Conservation (phyloP, 2,888 invertebrate species). For the Tetramorium bicarinatum region DNA sequence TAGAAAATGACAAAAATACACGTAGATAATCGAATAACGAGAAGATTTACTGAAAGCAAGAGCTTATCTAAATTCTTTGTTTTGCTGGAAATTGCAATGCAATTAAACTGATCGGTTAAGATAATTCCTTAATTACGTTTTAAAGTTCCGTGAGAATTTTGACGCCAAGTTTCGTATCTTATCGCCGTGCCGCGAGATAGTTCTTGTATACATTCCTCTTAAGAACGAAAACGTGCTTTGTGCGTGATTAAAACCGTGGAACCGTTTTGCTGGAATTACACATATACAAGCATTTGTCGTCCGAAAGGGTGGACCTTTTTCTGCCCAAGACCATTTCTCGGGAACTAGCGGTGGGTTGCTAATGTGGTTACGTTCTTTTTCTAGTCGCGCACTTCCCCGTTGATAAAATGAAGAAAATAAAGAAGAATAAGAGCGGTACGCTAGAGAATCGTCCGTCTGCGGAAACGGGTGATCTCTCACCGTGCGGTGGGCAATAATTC, state of each 20-base stretch:
- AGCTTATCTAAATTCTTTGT: background rate
- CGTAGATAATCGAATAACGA: background rate
- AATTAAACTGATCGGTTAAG: background rate
- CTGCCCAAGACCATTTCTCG: conserved; percentile 33
- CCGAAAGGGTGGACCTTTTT: conserved; percentile 42
- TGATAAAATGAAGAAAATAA: conserved; percentile 55
- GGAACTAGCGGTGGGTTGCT: conserved; percentile 46
- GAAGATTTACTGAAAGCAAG: background rate
- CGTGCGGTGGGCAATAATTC: conserved; percentile 53
- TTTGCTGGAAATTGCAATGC: background rate
- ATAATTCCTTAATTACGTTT: conserved; percentile 37
- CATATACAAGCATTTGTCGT: conserved; percentile 49
- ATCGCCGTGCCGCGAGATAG: background rate
- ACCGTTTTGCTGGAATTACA: conserved; percentile 48
- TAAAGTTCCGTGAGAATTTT: background rate
- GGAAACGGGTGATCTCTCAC: conserved; percentile 61
- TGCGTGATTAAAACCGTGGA: conserved; percentile 46
- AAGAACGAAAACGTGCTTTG: conserved; percentile 18
- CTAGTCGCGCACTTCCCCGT: conserved; percentile 30
- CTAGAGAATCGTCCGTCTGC: conserved; percentile 51
- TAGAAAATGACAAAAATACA: background rate
- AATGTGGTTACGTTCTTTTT: conserved; percentile 55
- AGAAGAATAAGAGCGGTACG: conserved; percentile 50
- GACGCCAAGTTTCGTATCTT: background rate
- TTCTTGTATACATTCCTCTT: background rate